A percentile compares a stretch with the other conserved stretches of the same genome.
Conservation (phyloP, 92 coral and sea anemone species). For the Parazoanthus swiftii region DNA sequence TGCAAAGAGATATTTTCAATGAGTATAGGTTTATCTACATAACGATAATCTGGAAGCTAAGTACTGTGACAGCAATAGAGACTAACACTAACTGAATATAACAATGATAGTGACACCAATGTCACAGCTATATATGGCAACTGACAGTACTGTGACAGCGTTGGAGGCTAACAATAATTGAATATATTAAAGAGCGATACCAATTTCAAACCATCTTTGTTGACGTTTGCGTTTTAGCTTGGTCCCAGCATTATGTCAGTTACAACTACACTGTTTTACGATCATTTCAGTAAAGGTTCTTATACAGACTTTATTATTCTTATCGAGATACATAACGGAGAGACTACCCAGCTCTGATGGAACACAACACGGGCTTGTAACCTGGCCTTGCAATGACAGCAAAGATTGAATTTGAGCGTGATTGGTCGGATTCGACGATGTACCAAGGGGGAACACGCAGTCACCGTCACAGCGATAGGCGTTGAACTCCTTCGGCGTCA, state of each 20-base stretch:
- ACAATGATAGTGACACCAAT: no score
- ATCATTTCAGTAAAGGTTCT: not conserved
- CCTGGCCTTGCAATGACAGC: not conserved
- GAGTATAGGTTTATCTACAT: no score
- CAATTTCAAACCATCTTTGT: no score
- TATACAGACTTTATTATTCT: not conserved
- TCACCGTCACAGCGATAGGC: not conserved
- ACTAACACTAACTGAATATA: no score
- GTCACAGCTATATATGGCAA: no score
- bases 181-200: no score
- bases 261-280: not conserved
- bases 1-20: no score
- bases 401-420: conserved; percentile 19
- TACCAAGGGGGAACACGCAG: conserved; percentile 1
- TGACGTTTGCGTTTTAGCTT: no score
- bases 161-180: no score
- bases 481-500: not conserved
- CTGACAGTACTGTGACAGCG: no score
- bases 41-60: no score
- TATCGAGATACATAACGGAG: not conserved
- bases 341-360: not conserved
- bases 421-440: not conserved
- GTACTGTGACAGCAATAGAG: no score
- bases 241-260: not conserved
- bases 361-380: not conserved